Base-by-base conservation (phyloP, 2,113 vertebrate species). In the Pelecanus crispus region DNA sequence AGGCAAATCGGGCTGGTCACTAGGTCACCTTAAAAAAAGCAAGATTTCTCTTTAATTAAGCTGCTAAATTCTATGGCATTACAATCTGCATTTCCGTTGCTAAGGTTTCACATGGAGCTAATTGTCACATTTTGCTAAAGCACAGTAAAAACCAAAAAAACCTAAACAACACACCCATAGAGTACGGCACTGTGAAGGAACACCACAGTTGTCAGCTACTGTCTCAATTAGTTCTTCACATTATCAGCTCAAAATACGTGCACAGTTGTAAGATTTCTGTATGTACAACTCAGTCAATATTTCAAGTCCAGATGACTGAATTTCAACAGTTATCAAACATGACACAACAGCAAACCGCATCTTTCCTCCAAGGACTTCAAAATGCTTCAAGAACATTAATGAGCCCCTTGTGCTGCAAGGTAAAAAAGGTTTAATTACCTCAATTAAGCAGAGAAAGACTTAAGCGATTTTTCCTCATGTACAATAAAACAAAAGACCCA, bases 401-500 rank as follows among this genome's bases (percentile, higher is more conserved):
- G 53, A 97, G 81, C 44, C 53, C 72, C 74, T 94, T 91, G 81
- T 45, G 81, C 86, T 96, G 87, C 71, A 95, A 94, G 89, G 94
- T 91, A 95, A 90, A 84, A 84, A 55, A 90, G 84, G 74, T 67
- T 95, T 96, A 95, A 93, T 96, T 95, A 91, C 59, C 66, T 86
- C 79, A 91, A 90, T 97, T 96, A 96, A 93, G 92, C 71, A 75
- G 59, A 86, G 62, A 96, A 95, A 93, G 91, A 72, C 91, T 91
- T 55, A 55, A 91, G 78, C 0, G 2, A 74, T 92, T 91, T 93
- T 94, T 95, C 67, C 62, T 92, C 55, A 36, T 0, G 7, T 86
- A 85, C 63, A 88, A 8, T 92, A 94, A 97, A 96, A 89, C 81
- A 88, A 85, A 92, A 95, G 84, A 53, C 28, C 25, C 74, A 15